Evolutionary conservation across 2,888 invertebrate genomes (phyloP).

Genomic region (Brachypterus glaber): DNA sequence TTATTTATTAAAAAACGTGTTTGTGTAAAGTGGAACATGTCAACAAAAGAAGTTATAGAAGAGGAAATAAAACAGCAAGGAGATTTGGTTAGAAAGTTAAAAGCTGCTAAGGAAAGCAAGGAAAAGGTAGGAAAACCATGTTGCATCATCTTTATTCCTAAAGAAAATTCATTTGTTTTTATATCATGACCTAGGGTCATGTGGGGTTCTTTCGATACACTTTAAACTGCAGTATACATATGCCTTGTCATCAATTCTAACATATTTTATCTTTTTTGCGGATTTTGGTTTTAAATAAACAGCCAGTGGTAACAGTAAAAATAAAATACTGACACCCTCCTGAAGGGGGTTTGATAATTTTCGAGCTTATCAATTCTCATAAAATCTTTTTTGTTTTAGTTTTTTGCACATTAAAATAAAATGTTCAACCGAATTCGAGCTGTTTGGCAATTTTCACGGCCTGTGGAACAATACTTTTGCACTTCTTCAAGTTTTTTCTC

Average conservation of each 20-base stretch:
- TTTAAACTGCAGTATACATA: constrained; percentile 18
- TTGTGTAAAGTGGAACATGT: too few relatives aligned
- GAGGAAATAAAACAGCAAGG: constrained; percentile 63
- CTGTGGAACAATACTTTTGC: constrained; percentile 30
- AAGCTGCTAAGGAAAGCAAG: constrained; percentile 67
- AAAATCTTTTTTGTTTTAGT: constrained; percentile 26
- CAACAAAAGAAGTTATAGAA: constrained; percentile 44
- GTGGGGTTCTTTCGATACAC: constrained; percentile 1
- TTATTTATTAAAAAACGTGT: too few relatives aligned
- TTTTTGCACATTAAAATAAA: too few relatives aligned
- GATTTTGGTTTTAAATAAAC: too few relatives aligned
- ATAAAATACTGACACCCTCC: too few relatives aligned
- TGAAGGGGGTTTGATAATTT: too few relatives aligned
- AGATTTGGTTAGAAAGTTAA: constrained; percentile 71
- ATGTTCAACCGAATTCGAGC: constrained; percentile 28
- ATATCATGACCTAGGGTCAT: not conserved
- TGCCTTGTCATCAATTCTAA: constrained; percentile 16
- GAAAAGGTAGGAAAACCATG: constrained; percentile 51
- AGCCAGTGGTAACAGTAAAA: too few relatives aligned
- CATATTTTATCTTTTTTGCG: too few relatives aligned
- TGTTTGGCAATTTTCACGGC: constrained; percentile 33
- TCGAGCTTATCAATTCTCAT: too few relatives aligned
- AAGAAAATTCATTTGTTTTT: constrained; percentile 5
- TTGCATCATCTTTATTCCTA: constrained; percentile 22
- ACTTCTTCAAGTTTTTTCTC: constrained; percentile 25